Conservation (phyloP, 2,113 vertebrate species). For the Procavia capensis region DNA sequence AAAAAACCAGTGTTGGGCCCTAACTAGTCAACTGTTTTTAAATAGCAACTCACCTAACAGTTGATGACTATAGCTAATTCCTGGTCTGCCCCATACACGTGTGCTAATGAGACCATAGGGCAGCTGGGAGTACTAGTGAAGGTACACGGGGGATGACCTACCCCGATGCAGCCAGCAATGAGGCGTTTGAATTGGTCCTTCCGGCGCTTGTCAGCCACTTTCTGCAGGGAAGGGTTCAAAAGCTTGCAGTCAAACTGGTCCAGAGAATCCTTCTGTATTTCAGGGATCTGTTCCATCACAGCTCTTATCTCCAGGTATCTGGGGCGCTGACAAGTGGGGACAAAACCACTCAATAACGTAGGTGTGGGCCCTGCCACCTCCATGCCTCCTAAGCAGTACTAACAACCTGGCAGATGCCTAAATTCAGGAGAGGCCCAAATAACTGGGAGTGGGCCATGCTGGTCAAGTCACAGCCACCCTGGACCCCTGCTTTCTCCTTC, state of each 20-base stretch:
- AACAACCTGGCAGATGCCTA: not conserved
- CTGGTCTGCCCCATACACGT: not conserved
- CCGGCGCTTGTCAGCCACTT: constrained; percentile 93
- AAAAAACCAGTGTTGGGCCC: not conserved
- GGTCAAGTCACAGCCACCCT: not conserved
- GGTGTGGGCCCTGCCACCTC: not conserved
- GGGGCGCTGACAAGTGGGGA: constrained; percentile 88
- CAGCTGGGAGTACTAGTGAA: not conserved
- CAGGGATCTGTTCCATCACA: constrained; percentile 96
- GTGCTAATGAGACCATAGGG: not conserved
- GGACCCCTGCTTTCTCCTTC: not conserved
- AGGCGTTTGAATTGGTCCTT: constrained; percentile 98
- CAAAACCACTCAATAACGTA: not conserved
- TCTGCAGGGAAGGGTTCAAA: constrained; percentile 90
- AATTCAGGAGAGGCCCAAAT: not conserved
- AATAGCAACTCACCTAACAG: not conserved
- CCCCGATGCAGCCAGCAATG: constrained; percentile 95
- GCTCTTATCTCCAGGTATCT: constrained; percentile 92
- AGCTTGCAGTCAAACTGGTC: constrained; percentile 95
- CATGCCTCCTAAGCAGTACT: not conserved
- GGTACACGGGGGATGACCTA: constrained; percentile 80
- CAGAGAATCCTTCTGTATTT: constrained; percentile 92
- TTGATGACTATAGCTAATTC: not conserved
- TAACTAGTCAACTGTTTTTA: not conserved
- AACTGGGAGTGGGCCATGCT: not conserved